Conservation (phyloP, 2,888 invertebrate species). For the Enoplolaimus lenunculus region DNA sequence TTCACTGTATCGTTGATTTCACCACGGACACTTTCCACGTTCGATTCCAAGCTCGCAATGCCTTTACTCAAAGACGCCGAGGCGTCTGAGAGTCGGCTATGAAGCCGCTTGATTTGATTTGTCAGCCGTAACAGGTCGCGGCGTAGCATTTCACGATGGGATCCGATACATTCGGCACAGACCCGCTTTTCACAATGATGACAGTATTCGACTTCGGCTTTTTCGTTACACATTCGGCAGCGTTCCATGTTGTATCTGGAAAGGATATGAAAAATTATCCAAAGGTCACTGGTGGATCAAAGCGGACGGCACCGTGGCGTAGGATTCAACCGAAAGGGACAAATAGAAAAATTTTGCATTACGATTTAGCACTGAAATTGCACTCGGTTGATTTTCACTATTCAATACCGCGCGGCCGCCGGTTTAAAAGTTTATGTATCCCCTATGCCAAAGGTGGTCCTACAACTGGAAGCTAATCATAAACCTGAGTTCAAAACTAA, state of each 20-base stretch:
- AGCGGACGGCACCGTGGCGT: neutral
- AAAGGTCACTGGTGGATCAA: conserved; percentile 1
- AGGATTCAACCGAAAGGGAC: conserved; percentile 12
- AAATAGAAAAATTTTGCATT: too few species aligned
- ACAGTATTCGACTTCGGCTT: conserved; percentile 51
- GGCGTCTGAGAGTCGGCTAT: conserved; percentile 36
- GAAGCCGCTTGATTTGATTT: conserved; percentile 51
- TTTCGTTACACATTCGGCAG: conserved; percentile 41
- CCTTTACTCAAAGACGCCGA: conserved; percentile 51
- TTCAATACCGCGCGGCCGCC: too few species aligned
- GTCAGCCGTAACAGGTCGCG: conserved; percentile 75
- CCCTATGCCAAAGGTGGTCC: too few species aligned
- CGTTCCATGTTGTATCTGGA: conserved; percentile 39
- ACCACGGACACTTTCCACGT: conserved; percentile 72
- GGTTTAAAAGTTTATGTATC: too few species aligned
- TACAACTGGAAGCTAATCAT: too few species aligned
- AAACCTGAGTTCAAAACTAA: too few species aligned
- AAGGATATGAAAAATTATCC: neutral
- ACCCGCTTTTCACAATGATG: conserved; percentile 93
- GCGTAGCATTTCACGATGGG: conserved; percentile 84
- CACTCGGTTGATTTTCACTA: too few species aligned
- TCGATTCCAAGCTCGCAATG: conserved; percentile 68
- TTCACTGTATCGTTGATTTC: conserved; percentile 65
- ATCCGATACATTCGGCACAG: conserved; percentile 80
- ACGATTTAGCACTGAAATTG: too few species aligned